These are phyloP conservation scores for Acridotheres tristis DNA, from an alignment of 2,797 vertebrate species.

Conservation along the genomic window DNA sequence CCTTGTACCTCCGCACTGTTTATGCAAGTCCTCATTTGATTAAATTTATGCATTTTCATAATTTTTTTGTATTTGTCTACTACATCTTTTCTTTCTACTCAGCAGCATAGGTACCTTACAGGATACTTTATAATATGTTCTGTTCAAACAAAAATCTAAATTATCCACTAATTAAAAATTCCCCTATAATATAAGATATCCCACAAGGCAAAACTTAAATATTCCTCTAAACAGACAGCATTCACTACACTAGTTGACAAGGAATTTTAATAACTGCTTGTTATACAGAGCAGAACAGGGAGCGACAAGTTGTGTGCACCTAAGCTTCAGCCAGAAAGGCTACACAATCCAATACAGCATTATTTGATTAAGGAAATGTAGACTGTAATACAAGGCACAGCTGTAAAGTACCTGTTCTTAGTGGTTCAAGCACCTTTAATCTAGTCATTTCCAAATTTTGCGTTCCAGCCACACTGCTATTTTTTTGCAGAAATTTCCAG, in stretches of 20 bases:
- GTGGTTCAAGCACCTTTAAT: neutral
- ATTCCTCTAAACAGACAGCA: neutral
- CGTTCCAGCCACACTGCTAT: neutral
- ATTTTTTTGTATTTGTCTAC: neutral
- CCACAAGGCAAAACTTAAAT: neutral
- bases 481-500: neutral
- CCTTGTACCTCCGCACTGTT: neutral
- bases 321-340: neutral
- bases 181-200: neutral
- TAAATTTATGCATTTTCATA: neutral
- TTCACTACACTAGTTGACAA: neutral
- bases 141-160: neutral
- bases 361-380: neutral
- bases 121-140: neutral
- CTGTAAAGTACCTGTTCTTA: neutral
- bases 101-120: neutral
- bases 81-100: neutral
- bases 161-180: neutral
- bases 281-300: neutral
- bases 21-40: neutral
- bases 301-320: neutral
- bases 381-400: neutral
- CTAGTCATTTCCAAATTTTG: neutral
- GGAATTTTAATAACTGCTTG: neutral
- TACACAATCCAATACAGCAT: neutral